Evolutionary conservation across 1,140 invertebrate genomes (phyloP).

Genomic region (Aphelinus certus): DNA sequence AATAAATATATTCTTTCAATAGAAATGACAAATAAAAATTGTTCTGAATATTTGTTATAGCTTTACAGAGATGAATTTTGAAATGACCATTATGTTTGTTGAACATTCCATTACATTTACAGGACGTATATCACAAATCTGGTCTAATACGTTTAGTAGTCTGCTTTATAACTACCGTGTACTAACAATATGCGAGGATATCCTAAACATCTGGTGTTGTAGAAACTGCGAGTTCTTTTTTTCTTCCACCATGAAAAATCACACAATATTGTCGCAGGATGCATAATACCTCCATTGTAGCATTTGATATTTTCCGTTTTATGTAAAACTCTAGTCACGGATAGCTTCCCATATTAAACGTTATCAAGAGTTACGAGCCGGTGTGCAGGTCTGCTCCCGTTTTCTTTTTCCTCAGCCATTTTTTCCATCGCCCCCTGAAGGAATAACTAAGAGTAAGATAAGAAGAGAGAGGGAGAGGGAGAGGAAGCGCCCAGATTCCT

Average conservation of each 20-base stretch:
- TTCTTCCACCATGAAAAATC: slow-evolving; percentile 44
- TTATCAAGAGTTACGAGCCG: slow-evolving; percentile 56
- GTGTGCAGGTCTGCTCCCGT: neutral
- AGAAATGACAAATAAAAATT: no score
- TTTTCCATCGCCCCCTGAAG: neutral
- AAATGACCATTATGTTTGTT: no score
- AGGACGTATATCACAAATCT: no score
- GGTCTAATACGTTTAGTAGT: no score
- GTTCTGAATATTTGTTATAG: no score
- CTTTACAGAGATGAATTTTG: no score
- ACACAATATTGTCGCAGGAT: slow-evolving; percentile 53
- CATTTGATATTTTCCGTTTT: slow-evolving; percentile 63
- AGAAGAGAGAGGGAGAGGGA: neutral
- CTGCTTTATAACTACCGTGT: slow-evolving; percentile 13
- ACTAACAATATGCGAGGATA: slow-evolving; percentile 52
- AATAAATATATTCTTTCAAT: no score
- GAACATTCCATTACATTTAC: no score
- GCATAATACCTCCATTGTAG: slow-evolving; percentile 61
- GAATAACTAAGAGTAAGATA: slow-evolving; percentile 5
- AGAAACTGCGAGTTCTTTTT: slow-evolving; percentile 45
- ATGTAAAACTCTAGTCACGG: slow-evolving; percentile 56
- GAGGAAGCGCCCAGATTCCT: slow-evolving; percentile 7
- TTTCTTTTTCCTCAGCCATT: neutral
- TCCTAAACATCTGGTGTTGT: slow-evolving; percentile 58
- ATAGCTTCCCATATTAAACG: slow-evolving; percentile 59